Conservation (phyloP, 2,888 invertebrate genomes). For the Leptinotarsa haldemani region DNA sequence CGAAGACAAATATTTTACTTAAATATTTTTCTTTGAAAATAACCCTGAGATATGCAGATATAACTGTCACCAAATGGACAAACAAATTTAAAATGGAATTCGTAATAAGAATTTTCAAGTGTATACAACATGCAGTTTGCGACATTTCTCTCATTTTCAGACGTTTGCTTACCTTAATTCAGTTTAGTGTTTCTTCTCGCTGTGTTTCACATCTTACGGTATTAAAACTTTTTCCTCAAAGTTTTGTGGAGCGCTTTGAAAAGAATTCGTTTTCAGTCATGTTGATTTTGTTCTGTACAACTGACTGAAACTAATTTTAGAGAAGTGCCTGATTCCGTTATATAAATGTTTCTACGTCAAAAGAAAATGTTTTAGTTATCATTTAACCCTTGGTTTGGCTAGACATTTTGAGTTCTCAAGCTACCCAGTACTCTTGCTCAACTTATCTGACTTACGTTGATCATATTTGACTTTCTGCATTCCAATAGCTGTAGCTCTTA, state of each 20-base stretch:
- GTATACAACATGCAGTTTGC: slow-evolving; percentile 22
- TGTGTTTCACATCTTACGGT: background rate
- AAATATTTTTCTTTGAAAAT: background rate
- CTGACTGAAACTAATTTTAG: background rate
- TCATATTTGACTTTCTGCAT: too few species aligned
- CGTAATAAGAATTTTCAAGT: background rate
- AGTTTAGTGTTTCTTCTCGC: background rate
- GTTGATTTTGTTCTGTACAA: background rate
- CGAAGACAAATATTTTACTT: background rate
- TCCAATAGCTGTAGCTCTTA: too few species aligned
- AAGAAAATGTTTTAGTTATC: too few species aligned
- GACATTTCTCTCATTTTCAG: slow-evolving; percentile 3
- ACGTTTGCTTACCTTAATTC: slow-evolving; percentile 5
- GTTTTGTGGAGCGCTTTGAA: background rate
- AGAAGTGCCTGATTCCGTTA: too few species aligned
- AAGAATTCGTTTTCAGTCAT: background rate
- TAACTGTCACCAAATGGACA: slow-evolving; percentile 1
- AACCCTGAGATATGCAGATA: slow-evolving; percentile 6
- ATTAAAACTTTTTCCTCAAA: background rate
- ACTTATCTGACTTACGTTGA: too few species aligned
- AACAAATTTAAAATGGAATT: slow-evolving; percentile 11
- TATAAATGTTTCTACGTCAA: too few species aligned
- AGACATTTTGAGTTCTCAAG: too few species aligned
- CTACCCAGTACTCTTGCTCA: too few species aligned
- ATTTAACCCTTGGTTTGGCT: too few species aligned